Evolutionary conservation across 2,888 invertebrate species (phyloP).

Genomic region (Charanyca ferruginea): DNA sequence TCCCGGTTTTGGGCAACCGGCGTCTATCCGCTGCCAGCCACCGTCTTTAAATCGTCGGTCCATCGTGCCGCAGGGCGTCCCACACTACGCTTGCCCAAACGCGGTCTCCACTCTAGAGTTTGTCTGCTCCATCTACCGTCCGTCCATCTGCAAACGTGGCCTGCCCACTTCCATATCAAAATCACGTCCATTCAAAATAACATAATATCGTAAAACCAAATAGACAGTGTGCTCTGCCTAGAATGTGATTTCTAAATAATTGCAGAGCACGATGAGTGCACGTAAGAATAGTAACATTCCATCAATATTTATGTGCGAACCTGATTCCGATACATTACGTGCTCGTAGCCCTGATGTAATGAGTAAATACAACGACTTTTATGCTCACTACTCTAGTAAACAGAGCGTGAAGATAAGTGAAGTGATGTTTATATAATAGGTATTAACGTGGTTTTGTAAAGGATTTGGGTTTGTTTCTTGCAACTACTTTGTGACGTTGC

Average conservation of each 20-base stretch:
- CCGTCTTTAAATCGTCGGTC: too few species aligned
- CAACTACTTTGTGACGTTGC: too few species aligned
- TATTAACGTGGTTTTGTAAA: constrained; percentile 21
- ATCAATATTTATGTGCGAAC: constrained; percentile 46
- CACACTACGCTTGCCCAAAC: too few species aligned
- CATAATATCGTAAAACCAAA: neutral
- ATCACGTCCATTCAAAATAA: neutral
- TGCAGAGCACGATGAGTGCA: neutral
- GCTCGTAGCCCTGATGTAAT: constrained; percentile 44
- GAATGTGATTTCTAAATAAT: constrained; percentile 29
- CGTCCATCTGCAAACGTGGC: too few species aligned
- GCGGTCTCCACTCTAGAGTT: too few species aligned
- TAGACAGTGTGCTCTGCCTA: neutral
- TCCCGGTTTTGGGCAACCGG: too few species aligned
- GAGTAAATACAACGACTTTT: constrained; percentile 13
- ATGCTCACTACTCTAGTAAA: constrained; percentile 28
- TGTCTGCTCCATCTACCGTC: too few species aligned
- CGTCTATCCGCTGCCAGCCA: too few species aligned
- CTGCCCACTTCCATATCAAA: too few species aligned
- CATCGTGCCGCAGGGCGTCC: too few species aligned
- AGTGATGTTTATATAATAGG: constrained; percentile 35
- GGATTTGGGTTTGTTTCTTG: too few species aligned
- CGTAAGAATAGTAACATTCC: constrained; percentile 26
- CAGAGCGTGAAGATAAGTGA: constrained; percentile 55
- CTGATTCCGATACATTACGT: constrained; percentile 47